Evolutionary conservation across 2,888 invertebrate species (phyloP), one percentile per base, ranked within the genome.

Genomic region (Theretra japonica): DNA sequence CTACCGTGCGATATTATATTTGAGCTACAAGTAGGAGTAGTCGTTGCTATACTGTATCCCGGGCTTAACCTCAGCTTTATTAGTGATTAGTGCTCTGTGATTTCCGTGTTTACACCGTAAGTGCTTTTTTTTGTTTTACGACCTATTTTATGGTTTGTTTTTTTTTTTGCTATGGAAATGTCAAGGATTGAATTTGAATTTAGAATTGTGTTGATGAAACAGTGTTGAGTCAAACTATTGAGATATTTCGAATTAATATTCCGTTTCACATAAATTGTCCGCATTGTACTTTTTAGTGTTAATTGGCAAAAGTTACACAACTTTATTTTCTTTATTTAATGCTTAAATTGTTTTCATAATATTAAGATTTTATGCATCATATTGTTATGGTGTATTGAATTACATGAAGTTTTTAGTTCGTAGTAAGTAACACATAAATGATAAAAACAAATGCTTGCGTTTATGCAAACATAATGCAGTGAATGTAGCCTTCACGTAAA

Each of bases 21-120:
- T 79, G 75, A 73, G 78, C 78, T 78, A 80, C 79, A 77, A 76
- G 74, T 74, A 76, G 76, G 72, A 74, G 77, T 75, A 69, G 75
- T 73, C 74, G 77, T 72, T 74, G 74, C 75, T 77, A 56, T 74
- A 75, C 78, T 75, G 73, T 58, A 70, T 71, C 6, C 33, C 59
- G 33, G 68, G 58, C 73, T 69, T 68, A 70, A 60, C 69, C 69
- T 33, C 70, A 73, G 72, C 74, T 76, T 74, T 62, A 72, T 75
- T 73, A 73, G 70, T 75, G 76, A 74, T 76, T 72, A 72, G 73
- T 78, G 73, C 69, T 70, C 73, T 74, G 75, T 71, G 41, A 58
- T 73, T 70, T 70, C 57, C 30, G 70, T 50, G 70, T 50, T 70
- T 23, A 53, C 25, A 19, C 50, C 57, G 70, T 71, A 56, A 65